Conservation (phyloP, 2,888 invertebrate species). For the Heliconius charithonia region DNA sequence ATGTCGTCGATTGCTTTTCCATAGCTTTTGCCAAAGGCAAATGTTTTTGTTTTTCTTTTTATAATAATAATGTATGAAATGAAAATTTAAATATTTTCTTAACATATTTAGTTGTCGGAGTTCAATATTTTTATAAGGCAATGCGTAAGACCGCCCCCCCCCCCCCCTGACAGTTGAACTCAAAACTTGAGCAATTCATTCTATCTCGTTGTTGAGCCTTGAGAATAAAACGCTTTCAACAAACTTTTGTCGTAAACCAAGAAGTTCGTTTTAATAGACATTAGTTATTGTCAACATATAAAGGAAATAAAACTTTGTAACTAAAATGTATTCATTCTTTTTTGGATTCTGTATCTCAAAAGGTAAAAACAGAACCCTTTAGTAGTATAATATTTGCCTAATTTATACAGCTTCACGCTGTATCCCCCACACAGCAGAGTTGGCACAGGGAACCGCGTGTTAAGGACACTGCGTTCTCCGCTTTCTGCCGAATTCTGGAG, state of each 20-base stretch:
- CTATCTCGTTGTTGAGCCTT: conserved; percentile 33
- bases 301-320: background rate
- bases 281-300: conserved; percentile 19
- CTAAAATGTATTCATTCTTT: background rate
- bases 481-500: too few species aligned
- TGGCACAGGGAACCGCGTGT: too few species aligned
- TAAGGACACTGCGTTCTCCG: too few species aligned
- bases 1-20: too few species aligned
- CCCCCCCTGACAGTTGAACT: background rate
- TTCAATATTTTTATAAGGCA: conserved; percentile 2
- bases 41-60: background rate
- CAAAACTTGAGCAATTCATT: conserved; percentile 32
- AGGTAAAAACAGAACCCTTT: too few species aligned
- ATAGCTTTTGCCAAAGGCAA: too few species aligned
- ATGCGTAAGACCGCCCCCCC: background rate
- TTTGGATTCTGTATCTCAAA: too few species aligned
- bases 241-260: conserved; percentile 35
- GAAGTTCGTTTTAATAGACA: conserved; percentile 19
- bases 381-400: too few species aligned
- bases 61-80: background rate
- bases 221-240: conserved; percentile 26
- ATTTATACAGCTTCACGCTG: too few species aligned
- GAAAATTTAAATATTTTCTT: background rate
- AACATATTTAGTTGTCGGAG: background rate
- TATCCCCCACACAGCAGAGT: too few species aligned